Conservation (phyloP, 2,113 vertebrate genomes). For the Phainopepla nitens region DNA sequence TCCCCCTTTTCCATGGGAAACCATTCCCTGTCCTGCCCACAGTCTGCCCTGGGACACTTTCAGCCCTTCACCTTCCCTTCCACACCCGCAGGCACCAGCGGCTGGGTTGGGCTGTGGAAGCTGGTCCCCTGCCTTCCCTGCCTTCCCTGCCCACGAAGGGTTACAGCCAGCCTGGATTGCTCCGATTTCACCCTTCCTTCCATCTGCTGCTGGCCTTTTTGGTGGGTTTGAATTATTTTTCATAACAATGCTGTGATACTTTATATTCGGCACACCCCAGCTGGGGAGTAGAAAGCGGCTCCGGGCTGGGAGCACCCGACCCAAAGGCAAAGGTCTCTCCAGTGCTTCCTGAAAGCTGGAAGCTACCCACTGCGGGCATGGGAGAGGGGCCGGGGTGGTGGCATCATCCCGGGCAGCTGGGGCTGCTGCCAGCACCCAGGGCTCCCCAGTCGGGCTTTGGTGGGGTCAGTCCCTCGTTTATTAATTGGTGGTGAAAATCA, state of each 20-base stretch:
- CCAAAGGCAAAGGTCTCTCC: neutral
- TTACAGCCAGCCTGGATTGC: neutral
- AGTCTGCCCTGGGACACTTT: neutral
- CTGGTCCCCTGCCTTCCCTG: neutral
- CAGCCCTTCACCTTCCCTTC: neutral
- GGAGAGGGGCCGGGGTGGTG: neutral
- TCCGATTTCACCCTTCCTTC: neutral
- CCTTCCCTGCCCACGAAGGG: neutral
- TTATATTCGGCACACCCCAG: neutral
- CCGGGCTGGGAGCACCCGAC: neutral
- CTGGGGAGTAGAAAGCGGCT: neutral
- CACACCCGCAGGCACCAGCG: rapidly evolving
- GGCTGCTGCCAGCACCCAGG: neutral
- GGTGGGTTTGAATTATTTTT: slow-evolving; percentile 39
- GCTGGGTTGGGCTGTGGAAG: neutral
- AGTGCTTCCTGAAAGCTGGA: neutral
- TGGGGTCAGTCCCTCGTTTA: neutral
- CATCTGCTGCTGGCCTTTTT: neutral
- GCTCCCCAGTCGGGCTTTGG: neutral
- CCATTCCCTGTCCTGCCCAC: neutral
- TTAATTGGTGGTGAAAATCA: neutral
- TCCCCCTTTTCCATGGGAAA: neutral
- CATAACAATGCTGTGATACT: neutral
- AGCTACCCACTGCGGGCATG: neutral
- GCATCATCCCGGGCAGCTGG: neutral